These are phyloP conservation scores for Ennomos erosarius DNA, from an alignment of 2,888 invertebrate genomes.

Conservation along the genomic window DNA sequence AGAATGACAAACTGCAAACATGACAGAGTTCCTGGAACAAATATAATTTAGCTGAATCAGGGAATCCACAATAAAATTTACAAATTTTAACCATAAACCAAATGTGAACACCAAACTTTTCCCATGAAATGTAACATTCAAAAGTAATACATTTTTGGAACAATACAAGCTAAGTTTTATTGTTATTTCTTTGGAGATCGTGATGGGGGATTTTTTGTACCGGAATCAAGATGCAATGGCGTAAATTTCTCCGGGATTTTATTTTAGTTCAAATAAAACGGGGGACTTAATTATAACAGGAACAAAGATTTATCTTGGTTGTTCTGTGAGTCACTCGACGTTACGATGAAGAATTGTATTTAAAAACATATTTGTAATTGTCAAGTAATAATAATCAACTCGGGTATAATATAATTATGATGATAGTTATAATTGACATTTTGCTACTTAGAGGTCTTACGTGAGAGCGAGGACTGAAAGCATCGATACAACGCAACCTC, in stretches of 20 bases:
- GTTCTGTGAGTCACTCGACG: not conserved
- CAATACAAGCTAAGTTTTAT: slow-evolving; percentile 59
- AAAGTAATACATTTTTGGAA: slow-evolving; percentile 54
- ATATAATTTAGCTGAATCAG: slow-evolving; percentile 45
- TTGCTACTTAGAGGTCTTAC: too few relatives aligned
- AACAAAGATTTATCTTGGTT: not conserved
- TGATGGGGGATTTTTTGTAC: slow-evolving; percentile 66
- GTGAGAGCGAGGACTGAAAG: too few relatives aligned
- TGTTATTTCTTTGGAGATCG: slow-evolving; percentile 44
- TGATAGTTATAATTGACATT: too few relatives aligned
- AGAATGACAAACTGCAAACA: slow-evolving; percentile 33
- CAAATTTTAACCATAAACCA: slow-evolving; percentile 63
- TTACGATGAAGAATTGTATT: not conserved
- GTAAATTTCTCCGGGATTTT: slow-evolving; percentile 24
- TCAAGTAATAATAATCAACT: too few relatives aligned
- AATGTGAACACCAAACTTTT: slow-evolving; percentile 49
- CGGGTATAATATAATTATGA: too few relatives aligned
- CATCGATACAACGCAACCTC: too few relatives aligned
- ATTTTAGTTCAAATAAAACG: slow-evolving; percentile 12
- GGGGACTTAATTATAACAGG: slow-evolving; percentile 3
- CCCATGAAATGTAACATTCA: slow-evolving; percentile 50
- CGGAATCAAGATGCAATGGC: slow-evolving; percentile 29
- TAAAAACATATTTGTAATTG: not conserved
- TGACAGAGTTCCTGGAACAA: slow-evolving; percentile 12
- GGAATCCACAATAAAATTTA: slow-evolving; percentile 59